phyloP scores from a whole-genome alignment of 2,888 invertebrate species.

The Lepidocyrtinus sp. region DNA sequence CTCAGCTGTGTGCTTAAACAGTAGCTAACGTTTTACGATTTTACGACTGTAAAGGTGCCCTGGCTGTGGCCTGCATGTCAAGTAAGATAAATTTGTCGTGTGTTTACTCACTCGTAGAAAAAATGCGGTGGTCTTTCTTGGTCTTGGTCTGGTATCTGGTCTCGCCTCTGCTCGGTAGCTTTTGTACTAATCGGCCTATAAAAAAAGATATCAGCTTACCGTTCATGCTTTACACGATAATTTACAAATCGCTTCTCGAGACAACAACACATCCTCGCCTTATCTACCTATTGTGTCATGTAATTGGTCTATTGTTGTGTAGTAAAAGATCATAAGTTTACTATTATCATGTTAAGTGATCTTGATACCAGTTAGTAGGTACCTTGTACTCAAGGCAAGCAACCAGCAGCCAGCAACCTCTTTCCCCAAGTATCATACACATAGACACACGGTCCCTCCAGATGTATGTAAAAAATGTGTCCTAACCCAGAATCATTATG shows the following conservation, averaged over 20 bases:
- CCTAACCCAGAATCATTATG: too few species aligned
- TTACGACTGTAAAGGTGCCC: not conserved
- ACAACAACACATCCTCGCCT: not conserved
- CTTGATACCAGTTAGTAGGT: not conserved
- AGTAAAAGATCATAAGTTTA: not conserved
- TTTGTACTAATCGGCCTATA: not conserved
- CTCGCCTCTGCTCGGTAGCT: not conserved
- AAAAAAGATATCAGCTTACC: not conserved
- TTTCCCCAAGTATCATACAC: too few species aligned
- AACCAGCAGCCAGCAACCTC: too few species aligned
- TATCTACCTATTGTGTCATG: not conserved
- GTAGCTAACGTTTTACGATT: too few species aligned
- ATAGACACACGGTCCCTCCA: too few species aligned
- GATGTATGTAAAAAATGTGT: too few species aligned
- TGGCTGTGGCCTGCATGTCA: slow-evolving; percentile 25
- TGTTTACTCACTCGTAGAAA: slow-evolving; percentile 26
- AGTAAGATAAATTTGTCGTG: slow-evolving; percentile 49
- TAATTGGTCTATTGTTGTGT: not conserved
- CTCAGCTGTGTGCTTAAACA: too few species aligned
- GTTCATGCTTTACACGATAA: not conserved
- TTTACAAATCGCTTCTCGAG: not conserved
- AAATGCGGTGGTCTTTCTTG: slow-evolving; percentile 14
- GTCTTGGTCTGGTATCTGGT: not conserved
- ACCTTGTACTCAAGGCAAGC: not conserved
- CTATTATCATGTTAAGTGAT: not conserved